Base-by-base conservation (phyloP, 2,888 invertebrate species). In the Tetragonula carbonaria region DNA sequence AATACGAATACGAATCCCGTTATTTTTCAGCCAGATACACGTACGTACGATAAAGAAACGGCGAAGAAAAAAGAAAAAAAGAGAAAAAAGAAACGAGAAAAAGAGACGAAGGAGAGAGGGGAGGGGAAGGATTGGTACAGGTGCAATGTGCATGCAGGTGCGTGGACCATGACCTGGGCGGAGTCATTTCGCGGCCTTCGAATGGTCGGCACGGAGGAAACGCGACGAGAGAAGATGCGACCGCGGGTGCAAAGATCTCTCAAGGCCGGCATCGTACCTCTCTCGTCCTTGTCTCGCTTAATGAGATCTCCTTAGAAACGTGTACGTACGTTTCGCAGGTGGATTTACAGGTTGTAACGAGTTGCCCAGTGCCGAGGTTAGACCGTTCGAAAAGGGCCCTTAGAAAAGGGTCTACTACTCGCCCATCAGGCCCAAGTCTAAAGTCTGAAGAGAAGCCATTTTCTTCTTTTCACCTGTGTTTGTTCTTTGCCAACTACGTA, bases 191-290 rank as follows among this genome's bases (percentile, higher is more conserved):
- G 87, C 91, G 93, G 86, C 93, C 94, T 93, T 93, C 93, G 82
- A 89, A 90, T 87, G 88, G 87, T 87, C 90, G 85, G 78, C 76
- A 83, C 86, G 88, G 88, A 89, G 88, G 86, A 82, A 85, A 84
- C 74, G 73, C 80, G 82, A 84, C 87, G 85, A 86, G 85, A 87
- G 86, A 86, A 91, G 92, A 93, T 91, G 91, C 90, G 90, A 87
- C 89, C 81, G 75, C 71, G 93, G 91, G 94, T 93, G 93, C 94
- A 94, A 94, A 93, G 94, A 94, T 94, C 94, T 89, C 91, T 92
- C 94, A 94, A 94, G 94, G 94, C 82, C 94, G 88, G 76, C 83
- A 59, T 68, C 77, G 84, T 80, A 53, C 73, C 81, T 80, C 87
- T 86, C 87, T 86, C 90, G 93, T 93, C 93, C 93, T 93, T 93